Conservation (phyloP, 2,888 invertebrate genomes). For the Caenorhabditis imperialis region DNA sequence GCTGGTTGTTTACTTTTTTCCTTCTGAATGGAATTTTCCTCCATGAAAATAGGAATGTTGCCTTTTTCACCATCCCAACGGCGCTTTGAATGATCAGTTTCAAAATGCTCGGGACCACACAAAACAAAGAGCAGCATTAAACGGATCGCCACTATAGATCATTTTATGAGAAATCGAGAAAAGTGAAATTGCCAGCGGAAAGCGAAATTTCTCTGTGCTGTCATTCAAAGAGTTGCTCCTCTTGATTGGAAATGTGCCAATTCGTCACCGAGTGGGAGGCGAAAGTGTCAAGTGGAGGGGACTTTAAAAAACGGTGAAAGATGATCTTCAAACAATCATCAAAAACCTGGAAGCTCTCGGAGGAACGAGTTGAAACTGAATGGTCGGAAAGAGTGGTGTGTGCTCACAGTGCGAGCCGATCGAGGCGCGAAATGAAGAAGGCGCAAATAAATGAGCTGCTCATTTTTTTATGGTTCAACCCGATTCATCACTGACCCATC, state of each 20-base stretch:
- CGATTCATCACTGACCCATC: slow-evolving; percentile 5
- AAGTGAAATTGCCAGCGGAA: neutral
- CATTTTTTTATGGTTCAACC: slow-evolving; percentile 10
- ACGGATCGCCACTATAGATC: neutral
- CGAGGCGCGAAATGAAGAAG: too few relatives aligned
- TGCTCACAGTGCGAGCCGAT: slow-evolving; percentile 10
- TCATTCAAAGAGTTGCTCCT: slow-evolving; percentile 28
- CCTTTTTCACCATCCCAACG: too few relatives aligned
- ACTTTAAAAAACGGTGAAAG: slow-evolving; percentile 9
- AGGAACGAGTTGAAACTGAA: slow-evolving; percentile 11
- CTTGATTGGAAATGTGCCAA: slow-evolving; percentile 26
- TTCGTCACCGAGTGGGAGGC: neutral
- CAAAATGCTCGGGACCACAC: too few relatives aligned
- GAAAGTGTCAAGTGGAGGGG: neutral
- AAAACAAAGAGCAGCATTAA: neutral
- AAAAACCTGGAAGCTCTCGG: slow-evolving; percentile 19
- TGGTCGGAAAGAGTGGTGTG: neutral
- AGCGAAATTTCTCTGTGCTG: slow-evolving; percentile 16
- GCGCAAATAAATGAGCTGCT: too few relatives aligned
- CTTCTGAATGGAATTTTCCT: too few relatives aligned
- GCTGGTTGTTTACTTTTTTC: too few relatives aligned
- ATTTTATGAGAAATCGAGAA: neutral
- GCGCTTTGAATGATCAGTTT: too few relatives aligned
- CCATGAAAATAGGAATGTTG: too few relatives aligned
- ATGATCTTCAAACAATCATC: slow-evolving; percentile 5